phyloP scores from a whole-genome alignment of 2,888 invertebrate genomes.

The Thymelicus sylvestris region DNA sequence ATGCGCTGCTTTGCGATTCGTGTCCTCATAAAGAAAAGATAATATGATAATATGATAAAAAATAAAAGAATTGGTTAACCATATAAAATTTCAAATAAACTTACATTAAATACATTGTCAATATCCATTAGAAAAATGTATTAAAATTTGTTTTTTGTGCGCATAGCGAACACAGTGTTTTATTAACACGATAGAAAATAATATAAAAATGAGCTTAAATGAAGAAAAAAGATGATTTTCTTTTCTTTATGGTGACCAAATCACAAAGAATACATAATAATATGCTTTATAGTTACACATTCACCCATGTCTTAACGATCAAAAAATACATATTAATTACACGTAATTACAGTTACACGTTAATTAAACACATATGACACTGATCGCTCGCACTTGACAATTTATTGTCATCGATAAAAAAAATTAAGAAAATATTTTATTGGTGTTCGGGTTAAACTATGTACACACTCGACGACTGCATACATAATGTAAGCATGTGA shows the following conservation, averaged over 20 bases:
- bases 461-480: conserved; percentile 29
- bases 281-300: conserved; percentile 11
- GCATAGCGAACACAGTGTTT: conserved; percentile 25
- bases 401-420: conserved; percentile 61
- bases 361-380: conserved; percentile 62
- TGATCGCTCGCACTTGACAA: conserved; percentile 62
- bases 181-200: background rate
- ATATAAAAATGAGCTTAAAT: background rate
- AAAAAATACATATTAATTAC: conserved; percentile 35
- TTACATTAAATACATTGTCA: background rate
- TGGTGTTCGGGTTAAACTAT: conserved; percentile 25
- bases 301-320: conserved; percentile 20
- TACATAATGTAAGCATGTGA: conserved; percentile 31
- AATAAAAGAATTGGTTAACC: background rate
- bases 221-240: background rate
- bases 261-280: conserved; percentile 17
- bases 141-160: conserved; percentile 17
- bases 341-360: conserved; percentile 29
- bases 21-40: conserved; percentile 43
- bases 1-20: conserved; percentile 38
- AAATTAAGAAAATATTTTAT: conserved; percentile 39
- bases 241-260: conserved; percentile 31
- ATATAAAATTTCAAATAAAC: background rate
- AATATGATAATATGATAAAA: background rate
- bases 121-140: background rate